Evolutionary conservation across 2,888 invertebrate genomes (phyloP).

Genomic region (Caenorhabditis afra): DNA sequence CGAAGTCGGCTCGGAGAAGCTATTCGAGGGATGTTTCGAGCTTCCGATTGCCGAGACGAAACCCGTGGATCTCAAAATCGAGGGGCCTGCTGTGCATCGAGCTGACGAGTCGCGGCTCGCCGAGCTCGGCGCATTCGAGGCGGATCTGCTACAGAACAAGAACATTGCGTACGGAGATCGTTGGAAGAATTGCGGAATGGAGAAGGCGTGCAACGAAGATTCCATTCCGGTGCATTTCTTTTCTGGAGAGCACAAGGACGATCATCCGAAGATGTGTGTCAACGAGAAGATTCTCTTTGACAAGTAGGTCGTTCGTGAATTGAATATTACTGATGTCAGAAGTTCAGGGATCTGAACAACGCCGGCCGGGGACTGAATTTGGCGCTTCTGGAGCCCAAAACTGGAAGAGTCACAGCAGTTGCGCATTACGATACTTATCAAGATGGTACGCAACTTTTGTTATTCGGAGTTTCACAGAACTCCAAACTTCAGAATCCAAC

Average conservation of each 20-base stretch:
- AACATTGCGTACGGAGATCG: constrained; percentile 57
- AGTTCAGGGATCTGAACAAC: constrained; percentile 80
- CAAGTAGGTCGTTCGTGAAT: constrained; percentile 16
- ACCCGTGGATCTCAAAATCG: constrained; percentile 43
- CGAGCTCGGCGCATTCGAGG: constrained; percentile 55
- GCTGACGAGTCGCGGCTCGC: constrained; percentile 66
- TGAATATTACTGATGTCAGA: no score
- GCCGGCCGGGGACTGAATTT: constrained; percentile 84
- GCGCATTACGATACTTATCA: constrained; percentile 84
- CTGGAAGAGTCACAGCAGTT: constrained; percentile 81
- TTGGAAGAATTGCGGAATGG: constrained; percentile 66
- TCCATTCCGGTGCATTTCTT: constrained; percentile 65
- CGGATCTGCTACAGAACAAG: constrained; percentile 30
- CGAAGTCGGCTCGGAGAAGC: background rate
- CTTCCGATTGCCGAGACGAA: constrained; percentile 67
- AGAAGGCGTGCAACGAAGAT: constrained; percentile 54
- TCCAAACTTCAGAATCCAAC: constrained; percentile 81
- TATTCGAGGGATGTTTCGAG: constrained; percentile 66
- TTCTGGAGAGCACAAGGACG: constrained; percentile 82
- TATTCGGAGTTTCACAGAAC: no score
- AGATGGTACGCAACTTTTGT: constrained; percentile 79
- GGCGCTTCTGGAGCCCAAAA: constrained; percentile 82
- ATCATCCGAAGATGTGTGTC: constrained; percentile 83
- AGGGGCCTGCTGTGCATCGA: constrained; percentile 39
- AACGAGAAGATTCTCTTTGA: constrained; percentile 81